Conservation (phyloP, 2,797 vertebrate species). For the Oceanodroma leucorhoa region DNA sequence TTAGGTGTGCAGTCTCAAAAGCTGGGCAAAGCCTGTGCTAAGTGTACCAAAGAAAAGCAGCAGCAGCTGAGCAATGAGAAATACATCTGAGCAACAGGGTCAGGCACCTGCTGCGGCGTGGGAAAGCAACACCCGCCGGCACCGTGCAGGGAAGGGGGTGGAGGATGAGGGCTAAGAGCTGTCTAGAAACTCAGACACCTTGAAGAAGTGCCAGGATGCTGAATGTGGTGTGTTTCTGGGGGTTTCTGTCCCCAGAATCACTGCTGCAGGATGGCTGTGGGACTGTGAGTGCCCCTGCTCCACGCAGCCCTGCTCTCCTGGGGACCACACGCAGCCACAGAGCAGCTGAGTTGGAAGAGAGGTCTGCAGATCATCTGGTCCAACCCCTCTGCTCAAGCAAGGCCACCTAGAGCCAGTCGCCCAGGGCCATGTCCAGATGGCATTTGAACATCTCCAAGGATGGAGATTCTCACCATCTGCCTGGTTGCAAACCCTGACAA, state of each 20-base stretch:
- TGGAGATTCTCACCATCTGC: background rate
- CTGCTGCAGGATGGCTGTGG: background rate
- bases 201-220: background rate
- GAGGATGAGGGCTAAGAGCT: background rate
- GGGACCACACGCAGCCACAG: background rate
- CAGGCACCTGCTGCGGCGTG: background rate
- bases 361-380: background rate
- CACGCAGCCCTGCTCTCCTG: background rate
- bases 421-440: background rate
- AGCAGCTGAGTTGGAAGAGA: background rate
- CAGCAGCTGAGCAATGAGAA: background rate
- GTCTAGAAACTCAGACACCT: background rate
- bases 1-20: background rate
- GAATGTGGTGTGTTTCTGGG: background rate
- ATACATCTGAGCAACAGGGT: background rate
- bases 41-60: background rate
- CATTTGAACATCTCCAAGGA: background rate
- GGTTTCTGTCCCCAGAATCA: background rate
- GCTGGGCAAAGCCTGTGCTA: background rate
- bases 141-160: fast-evolving
- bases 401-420: background rate
- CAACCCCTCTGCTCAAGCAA: background rate
- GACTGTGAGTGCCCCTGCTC: background rate
- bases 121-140: background rate
- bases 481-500: background rate